Evolutionary conservation across 2,113 vertebrate species (phyloP).

Genomic region (Dicrurus megarhynchus): DNA sequence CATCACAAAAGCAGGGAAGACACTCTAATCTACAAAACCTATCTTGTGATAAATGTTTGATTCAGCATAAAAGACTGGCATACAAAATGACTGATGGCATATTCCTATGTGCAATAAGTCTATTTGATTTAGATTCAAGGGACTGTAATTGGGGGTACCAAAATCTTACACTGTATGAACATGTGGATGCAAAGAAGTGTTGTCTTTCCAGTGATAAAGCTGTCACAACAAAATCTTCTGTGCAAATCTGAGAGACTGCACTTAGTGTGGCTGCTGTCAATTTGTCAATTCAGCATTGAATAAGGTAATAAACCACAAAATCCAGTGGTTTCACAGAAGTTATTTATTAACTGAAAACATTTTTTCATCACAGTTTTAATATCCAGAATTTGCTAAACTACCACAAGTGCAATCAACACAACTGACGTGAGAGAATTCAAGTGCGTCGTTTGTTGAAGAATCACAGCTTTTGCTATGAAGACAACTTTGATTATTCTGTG

Average conservation of each 20-base stretch:
- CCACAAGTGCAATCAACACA: not conserved
- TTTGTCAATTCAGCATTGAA: not conserved
- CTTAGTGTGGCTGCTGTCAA: not conserved
- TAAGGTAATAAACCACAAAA: not conserved
- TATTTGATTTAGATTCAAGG: not conserved
- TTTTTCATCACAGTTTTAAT: not conserved
- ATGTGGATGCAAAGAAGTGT: not conserved
- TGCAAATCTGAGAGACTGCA: not conserved
- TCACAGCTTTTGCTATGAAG: conserved; percentile 3
- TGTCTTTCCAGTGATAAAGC: not conserved
- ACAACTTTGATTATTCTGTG: not conserved
- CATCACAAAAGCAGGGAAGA: not conserved
- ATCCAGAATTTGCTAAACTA: not conserved
- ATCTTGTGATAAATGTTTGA: not conserved
- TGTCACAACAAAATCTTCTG: not conserved
- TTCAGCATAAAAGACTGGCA: not conserved
- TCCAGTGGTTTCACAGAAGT: not conserved
- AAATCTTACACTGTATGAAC: not conserved
- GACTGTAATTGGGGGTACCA: not conserved
- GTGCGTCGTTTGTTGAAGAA: not conserved
- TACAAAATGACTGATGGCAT: not conserved
- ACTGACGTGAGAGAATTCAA: conserved; percentile 32
- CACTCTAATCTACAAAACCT: not conserved
- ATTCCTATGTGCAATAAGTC: not conserved
- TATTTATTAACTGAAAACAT: conserved; percentile 65